phyloP scores from a whole-genome alignment of 2,113 vertebrate genomes.

The Phalacrocorax pelagicus region DNA sequence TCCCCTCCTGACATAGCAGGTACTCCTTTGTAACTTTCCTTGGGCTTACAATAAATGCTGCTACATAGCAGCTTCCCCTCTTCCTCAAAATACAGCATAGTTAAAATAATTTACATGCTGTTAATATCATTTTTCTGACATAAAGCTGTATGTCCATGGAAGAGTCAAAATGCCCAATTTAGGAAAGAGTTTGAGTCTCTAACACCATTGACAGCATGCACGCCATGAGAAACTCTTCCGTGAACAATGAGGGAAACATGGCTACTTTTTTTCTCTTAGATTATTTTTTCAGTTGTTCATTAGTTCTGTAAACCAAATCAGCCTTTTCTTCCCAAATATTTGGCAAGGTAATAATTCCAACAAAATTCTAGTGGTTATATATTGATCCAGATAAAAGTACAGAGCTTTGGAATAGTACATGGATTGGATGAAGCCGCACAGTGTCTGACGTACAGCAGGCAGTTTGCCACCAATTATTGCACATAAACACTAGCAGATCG shows the following conservation, averaged over 20 bases:
- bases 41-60: background rate
- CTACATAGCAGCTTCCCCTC: background rate
- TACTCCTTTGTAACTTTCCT: background rate
- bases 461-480: conserved; percentile 7
- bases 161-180: background rate
- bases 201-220: fast-evolving
- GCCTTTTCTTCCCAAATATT: background rate
- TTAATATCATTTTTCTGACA: background rate
- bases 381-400: background rate
- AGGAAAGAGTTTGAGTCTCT: background rate
- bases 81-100: background rate
- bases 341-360: background rate
- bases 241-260: fast-evolving
- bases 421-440: background rate
- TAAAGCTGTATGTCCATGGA: background rate
- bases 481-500: background rate
- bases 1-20: background rate
- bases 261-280: background rate
- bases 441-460: background rate
- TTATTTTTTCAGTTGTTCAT: background rate
- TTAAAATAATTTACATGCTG: background rate
- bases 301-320: background rate
- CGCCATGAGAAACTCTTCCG: fast-evolving
- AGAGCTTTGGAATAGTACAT: background rate
- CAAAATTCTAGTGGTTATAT: fast-evolving